Percentiles rank a stretch among this genome's conserved stretches.
Evolutionary conservation across 2,888 invertebrate genomes (phyloP).

Genomic region (Ptilodon capucinus): DNA sequence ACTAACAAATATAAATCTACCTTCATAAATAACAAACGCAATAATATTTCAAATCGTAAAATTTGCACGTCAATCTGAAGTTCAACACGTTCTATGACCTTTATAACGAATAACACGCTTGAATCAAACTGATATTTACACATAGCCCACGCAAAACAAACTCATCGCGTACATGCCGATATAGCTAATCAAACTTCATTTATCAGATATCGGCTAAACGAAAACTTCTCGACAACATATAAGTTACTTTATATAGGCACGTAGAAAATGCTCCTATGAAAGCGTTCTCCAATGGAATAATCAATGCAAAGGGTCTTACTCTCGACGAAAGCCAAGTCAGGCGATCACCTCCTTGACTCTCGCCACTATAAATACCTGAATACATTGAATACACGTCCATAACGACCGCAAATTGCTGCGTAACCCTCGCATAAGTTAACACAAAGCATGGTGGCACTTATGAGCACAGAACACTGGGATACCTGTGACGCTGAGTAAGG

Average conservation of each 20-base stretch:
- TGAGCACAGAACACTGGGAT: slow-evolving; percentile 48
- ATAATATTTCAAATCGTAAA: too few species aligned
- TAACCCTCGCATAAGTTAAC: slow-evolving; percentile 42
- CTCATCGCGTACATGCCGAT: slow-evolving; percentile 32
- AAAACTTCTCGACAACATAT: slow-evolving; percentile 20
- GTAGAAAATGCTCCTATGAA: slow-evolving; percentile 6
- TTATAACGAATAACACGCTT: slow-evolving; percentile 31
- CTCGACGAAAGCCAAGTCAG: slow-evolving; percentile 4
- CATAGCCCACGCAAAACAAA: slow-evolving; percentile 39
- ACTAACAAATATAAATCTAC: too few species aligned
- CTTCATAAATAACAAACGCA: background rate
- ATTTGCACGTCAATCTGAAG: too few species aligned
- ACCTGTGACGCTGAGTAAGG: slow-evolving; percentile 83
- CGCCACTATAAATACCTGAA: slow-evolving; percentile 46
- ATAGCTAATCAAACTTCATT: slow-evolving; percentile 48
- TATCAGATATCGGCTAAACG: slow-evolving; percentile 43
- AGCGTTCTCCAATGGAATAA: slow-evolving; percentile 17
- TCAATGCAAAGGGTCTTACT: slow-evolving; percentile 19
- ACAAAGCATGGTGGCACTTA: slow-evolving; percentile 47
- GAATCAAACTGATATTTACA: slow-evolving; percentile 21
- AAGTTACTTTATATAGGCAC: background rate
- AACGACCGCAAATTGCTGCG: slow-evolving; percentile 57
- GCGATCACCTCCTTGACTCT: slow-evolving; percentile 14
- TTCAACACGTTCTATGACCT: slow-evolving; percentile 39
- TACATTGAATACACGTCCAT: slow-evolving; percentile 53